These are phyloP conservation scores for Phocoena sinus DNA, from an alignment of 2,113 vertebrate species.

Conservation along the genomic window DNA sequence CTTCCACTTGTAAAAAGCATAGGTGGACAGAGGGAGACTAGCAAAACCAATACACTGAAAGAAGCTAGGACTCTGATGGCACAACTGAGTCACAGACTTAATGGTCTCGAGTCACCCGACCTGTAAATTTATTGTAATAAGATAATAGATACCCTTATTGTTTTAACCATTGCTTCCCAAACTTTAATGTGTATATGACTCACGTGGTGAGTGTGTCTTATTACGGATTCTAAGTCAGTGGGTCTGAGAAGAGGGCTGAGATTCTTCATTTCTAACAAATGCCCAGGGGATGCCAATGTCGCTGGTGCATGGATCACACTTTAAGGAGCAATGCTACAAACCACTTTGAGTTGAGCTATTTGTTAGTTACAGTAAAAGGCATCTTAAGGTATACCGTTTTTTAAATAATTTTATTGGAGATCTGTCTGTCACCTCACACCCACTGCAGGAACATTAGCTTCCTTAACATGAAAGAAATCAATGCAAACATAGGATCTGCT, in stretches of 20 bases:
- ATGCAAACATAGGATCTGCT: not conserved
- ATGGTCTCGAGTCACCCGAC: not conserved
- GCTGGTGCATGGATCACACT: not conserved
- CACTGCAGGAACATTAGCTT: too few species aligned
- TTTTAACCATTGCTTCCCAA: not conserved
- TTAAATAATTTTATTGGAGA: not conserved
- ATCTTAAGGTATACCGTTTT: not conserved
- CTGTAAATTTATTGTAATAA: not conserved
- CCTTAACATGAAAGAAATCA: not conserved
- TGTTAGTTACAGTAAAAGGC: not conserved
- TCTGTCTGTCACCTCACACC: not conserved
- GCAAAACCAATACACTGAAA: not conserved
- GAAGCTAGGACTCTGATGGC: not conserved
- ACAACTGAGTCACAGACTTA: not conserved
- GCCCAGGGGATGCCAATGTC: not conserved
- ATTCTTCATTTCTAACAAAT: not conserved
- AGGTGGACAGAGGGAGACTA: not conserved
- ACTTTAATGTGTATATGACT: not conserved
- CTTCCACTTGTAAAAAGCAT: not conserved
- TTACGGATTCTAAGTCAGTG: not conserved
- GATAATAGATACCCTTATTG: not conserved
- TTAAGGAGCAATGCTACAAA: not conserved
- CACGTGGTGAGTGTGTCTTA: not conserved
- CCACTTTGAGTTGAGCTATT: not conserved
- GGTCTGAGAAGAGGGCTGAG: not conserved